Percentiles rank a stretch among this genome's conserved stretches.
phyloP scores from a whole-genome alignment of 2,797 vertebrate genomes.

The Tangara arthus region DNA sequence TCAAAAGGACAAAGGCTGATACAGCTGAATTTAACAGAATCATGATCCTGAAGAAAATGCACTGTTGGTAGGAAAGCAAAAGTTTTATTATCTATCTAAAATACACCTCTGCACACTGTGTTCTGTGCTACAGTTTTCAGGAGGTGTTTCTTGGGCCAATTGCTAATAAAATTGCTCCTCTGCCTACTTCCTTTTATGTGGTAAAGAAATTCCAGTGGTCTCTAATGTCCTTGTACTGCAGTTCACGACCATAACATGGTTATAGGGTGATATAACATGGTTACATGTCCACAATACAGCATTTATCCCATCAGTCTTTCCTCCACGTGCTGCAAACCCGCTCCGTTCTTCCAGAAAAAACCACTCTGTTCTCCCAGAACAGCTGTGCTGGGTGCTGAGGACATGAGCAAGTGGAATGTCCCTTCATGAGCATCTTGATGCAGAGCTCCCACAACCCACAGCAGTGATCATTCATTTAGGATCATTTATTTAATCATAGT shows the following conservation, averaged over 20 bases:
- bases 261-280: not conserved
- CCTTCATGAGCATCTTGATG: no score
- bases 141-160: not conserved
- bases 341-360: no score
- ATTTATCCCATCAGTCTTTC: not conserved
- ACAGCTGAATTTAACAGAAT: not conserved
- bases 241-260: not conserved
- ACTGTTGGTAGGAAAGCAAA: not conserved
- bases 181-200: not conserved
- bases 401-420: no score
- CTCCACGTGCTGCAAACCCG: not conserved
- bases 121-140: not conserved
- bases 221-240: not conserved
- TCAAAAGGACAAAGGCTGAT: not conserved
- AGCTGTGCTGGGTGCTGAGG: no score
- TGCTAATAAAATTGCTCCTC: not conserved
- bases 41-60: not conserved
- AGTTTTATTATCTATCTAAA: not conserved
- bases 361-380: no score
- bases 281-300: not conserved
- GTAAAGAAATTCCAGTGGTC: not conserved
- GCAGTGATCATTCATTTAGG: no score
- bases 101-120: not conserved
- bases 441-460: no score
- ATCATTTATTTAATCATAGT: no score